These are phyloP conservation scores for Portevinia maculata DNA, from an alignment of 2,888 invertebrate species.

Conservation along the genomic window DNA sequence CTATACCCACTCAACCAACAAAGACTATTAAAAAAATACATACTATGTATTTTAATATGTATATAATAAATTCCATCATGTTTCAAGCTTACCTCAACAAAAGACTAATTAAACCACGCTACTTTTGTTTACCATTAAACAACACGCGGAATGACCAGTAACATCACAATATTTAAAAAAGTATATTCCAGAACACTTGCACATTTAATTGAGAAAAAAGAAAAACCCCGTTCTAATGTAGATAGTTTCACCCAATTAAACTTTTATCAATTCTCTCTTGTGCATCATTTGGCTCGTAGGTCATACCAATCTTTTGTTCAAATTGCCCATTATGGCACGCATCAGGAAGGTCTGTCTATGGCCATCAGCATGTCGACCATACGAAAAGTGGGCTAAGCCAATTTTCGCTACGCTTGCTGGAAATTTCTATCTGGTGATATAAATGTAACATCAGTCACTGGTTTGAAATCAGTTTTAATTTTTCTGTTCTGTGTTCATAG, in stretches of 20 bases:
- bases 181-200: not conserved
- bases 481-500: not conserved
- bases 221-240: slow-evolving; percentile 10
- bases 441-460: slow-evolving; percentile 31
- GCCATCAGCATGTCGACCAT: slow-evolving; percentile 29
- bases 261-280: not conserved
- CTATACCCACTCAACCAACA: not conserved
- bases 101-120: slow-evolving; percentile 7
- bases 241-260: slow-evolving; percentile 64
- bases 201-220: not conserved
- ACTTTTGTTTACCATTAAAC: not conserved
- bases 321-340: slow-evolving; percentile 22
- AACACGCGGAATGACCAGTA: slow-evolving; percentile 36
- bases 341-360: slow-evolving; percentile 44
- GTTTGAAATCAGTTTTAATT: slow-evolving; percentile 18
- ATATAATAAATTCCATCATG: not conserved
- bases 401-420: not conserved
- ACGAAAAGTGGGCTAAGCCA: slow-evolving; percentile 26
- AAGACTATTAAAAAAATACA: not conserved
- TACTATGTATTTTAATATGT: too few relatives aligned
- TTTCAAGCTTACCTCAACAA: not conserved
- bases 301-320: slow-evolving; percentile 44
- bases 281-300: slow-evolving; percentile 31
- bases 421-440: slow-evolving; percentile 19
- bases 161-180: not conserved